A percentile compares a stretch with the other conserved stretches of the same genome.
Evolutionary conservation across 1,140 invertebrate species (phyloP).

Genomic region (Pteromalus puparum): DNA sequence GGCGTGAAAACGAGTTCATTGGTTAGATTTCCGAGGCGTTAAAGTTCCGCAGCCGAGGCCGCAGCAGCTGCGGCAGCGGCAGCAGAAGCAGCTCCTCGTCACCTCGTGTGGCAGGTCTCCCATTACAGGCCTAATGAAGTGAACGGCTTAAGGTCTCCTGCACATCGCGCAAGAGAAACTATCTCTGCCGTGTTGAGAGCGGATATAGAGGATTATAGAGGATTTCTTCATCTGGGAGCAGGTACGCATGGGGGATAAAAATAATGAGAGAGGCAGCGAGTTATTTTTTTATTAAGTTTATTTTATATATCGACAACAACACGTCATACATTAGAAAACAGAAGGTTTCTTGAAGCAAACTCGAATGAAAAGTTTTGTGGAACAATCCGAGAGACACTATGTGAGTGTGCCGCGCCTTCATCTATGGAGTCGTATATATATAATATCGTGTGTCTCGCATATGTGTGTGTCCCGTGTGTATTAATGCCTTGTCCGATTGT

Average conservation of each 20-base stretch:
- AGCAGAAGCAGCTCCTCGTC: background rate
- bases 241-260: background rate
- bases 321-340: constrained; percentile 78
- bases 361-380: constrained; percentile 77
- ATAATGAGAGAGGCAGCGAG: constrained; percentile 4
- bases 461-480: constrained; percentile 61
- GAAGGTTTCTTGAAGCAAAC: constrained; percentile 77
- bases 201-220: too few species aligned
- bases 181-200: constrained; percentile 1
- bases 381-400: constrained; percentile 77
- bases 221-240: background rate
- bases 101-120: constrained; percentile 38
- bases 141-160: constrained; percentile 61
- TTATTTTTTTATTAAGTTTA: constrained; percentile 76
- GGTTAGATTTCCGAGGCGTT: constrained; percentile 68
- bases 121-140: constrained; percentile 67
- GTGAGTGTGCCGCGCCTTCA: constrained; percentile 76
- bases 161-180: constrained; percentile 42
- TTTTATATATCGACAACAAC: constrained; percentile 77
- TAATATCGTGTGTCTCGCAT: constrained; percentile 73
- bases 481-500: constrained; percentile 56
- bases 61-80: background rate
- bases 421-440: constrained; percentile 77
- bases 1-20: constrained; percentile 70
- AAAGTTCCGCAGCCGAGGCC: constrained; percentile 57